phyloP scores from a whole-genome alignment of 2,888 invertebrate genomes.

The Mythimna lalbum region DNA sequence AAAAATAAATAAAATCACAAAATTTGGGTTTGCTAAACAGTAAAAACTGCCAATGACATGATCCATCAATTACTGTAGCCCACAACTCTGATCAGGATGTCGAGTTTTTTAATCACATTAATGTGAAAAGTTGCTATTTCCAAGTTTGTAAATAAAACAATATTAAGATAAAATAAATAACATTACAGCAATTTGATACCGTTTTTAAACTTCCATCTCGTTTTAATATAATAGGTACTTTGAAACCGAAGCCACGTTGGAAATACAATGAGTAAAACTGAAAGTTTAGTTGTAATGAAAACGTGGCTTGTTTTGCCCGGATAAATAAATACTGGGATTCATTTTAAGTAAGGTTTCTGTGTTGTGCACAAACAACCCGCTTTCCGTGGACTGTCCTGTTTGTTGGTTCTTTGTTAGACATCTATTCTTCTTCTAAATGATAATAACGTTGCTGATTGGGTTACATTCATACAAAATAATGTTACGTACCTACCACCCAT shows the following conservation, averaged over 20 bases:
- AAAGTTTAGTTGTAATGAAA: constrained; percentile 55
- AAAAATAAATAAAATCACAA: no score
- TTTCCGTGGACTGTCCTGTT: constrained; percentile 27
- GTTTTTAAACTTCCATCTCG: background rate
- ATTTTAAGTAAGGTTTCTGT: constrained; percentile 49
- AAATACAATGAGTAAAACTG: constrained; percentile 45
- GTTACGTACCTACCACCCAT: background rate
- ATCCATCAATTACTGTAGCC: background rate
- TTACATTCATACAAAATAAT: constrained; percentile 1
- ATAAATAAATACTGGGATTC: constrained; percentile 54
- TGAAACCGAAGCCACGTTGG: constrained; percentile 11
- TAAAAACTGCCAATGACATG: no score
- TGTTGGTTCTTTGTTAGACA: constrained; percentile 11
- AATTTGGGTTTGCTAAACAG: no score
- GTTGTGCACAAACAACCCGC: constrained; percentile 28
- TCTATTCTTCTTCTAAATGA: background rate
- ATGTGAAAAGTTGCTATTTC: background rate
- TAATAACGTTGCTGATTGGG: constrained; percentile 19
- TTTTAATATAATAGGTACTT: background rate
- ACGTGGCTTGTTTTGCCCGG: constrained; percentile 34
- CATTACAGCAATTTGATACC: background rate
- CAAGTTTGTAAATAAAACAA: background rate
- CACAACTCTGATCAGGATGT: background rate
- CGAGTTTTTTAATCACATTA: background rate
- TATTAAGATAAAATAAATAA: background rate